Evolutionary conservation across 1,140 invertebrate genomes (phyloP), one percentile per base, ranked within the genome.

Genomic region (Delia radicum): DNA sequence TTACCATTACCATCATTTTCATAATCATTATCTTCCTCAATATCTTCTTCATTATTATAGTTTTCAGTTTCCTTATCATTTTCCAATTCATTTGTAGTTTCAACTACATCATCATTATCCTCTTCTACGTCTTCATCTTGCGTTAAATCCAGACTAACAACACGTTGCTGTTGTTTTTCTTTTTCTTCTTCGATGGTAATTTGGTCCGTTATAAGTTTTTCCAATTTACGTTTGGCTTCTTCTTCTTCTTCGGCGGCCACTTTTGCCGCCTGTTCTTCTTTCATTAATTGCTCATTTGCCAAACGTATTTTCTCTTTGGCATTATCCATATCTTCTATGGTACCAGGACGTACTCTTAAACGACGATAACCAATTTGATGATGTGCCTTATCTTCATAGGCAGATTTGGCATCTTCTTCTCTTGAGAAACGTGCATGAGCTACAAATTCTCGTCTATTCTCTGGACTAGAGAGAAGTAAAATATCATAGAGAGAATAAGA

Each of bases 391-490:
- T 89, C 87, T 3, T 89, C 88, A 0, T 90, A 81, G 0, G 92
- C 91, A 0, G 87, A 83, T 61, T 89, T 88, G 0, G 93, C 92
- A 74, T 95, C 94, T 28, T 92, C 91, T 6, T 88, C 78, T 18
- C 90, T 90, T 0, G 89, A 89, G 78, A 96, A 94, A 80, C 95
- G 91, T 1, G 95, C 91, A 85, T 91, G 94, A 0, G 91, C 93
- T 65, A 89, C 86, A 81, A 86, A 91, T 77, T 89, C 89, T 0
- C 89, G 88, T 28, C 87, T 87, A 63, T 87, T 88, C 75, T 87
- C 88, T 12, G 89, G 89, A 77, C 90, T 90, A 18, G 91, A 89
- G 29, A 89, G 88, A 24, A 90, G 81, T 15, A 91, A 90, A n/a
- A 96, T 91, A 26, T 93, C 91, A 1, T 93, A 86, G 7, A 95